A percentile compares a stretch with the other conserved stretches of the same genome.
Evolutionary conservation across 2,888 invertebrate genomes (phyloP).

Genomic region (Apodemia duryi): DNA sequence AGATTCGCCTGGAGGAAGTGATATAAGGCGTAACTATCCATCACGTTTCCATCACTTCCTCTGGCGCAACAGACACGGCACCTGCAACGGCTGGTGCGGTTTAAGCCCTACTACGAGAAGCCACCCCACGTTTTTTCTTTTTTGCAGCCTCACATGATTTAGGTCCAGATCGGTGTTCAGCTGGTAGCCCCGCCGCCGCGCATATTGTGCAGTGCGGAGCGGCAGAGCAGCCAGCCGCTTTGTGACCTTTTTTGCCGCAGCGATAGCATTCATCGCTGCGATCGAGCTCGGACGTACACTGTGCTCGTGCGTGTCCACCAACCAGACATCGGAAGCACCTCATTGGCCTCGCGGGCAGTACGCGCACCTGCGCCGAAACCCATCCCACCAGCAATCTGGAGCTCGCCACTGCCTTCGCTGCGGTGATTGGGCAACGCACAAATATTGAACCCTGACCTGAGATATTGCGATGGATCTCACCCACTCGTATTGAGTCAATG

Average conservation of each 20-base stretch:
- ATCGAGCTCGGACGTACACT: no score
- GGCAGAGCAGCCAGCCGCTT: conserved; percentile 11
- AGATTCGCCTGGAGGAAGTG: not conserved
- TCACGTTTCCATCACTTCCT: not conserved
- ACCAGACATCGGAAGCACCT: no score
- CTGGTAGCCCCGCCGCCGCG: conserved; percentile 13
- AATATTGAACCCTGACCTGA: no score
- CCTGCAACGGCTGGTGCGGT: not conserved
- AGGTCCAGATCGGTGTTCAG: conserved; percentile 18
- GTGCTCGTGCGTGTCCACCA: no score
- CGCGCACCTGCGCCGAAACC: no score
- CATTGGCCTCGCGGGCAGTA: no score
- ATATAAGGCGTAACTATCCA: not conserved
- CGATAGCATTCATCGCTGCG: not conserved
- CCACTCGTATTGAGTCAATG: no score
- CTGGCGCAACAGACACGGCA: not conserved
- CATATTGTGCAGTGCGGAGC: conserved; percentile 19
- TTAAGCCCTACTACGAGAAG: no score
- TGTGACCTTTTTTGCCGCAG: conserved; percentile 29
- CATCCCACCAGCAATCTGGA: no score
- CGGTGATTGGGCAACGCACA: no score
- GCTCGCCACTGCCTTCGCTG: no score
- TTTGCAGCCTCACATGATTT: conserved; percentile 1
- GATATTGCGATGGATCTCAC: no score
- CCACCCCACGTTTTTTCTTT: not conserved